Percentiles rank a stretch among this genome's conserved stretches.
These are phyloP conservation scores for Trogon melanurus DNA, from an alignment of 2,113 vertebrate species.

Conservation along the genomic window DNA sequence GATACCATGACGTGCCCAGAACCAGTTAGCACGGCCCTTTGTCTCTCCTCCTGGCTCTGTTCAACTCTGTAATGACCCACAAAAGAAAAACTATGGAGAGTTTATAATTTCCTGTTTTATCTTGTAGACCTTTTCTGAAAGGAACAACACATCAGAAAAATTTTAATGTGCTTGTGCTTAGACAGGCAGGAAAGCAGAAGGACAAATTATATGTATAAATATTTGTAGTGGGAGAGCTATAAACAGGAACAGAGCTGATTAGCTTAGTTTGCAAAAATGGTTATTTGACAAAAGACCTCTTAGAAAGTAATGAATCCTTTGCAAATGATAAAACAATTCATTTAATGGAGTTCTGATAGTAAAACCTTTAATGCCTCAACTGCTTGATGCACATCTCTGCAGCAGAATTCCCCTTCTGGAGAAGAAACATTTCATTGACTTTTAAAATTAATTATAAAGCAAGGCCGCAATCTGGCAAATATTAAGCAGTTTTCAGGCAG, in stretches of 20 bases:
- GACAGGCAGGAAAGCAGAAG: conserved; percentile 25
- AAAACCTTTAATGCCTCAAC: conserved; percentile 43
- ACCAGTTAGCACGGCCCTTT: not conserved
- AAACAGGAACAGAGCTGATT: conserved; percentile 44
- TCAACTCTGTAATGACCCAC: not conserved
- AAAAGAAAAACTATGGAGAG: not conserved
- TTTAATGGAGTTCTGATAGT: not conserved
- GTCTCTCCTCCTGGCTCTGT: not conserved
- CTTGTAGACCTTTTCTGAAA: not conserved
- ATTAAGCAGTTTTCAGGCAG: not conserved
- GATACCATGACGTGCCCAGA: rapidly evolving
- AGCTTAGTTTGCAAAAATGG: conserved; percentile 27
- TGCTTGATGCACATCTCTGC: not conserved
- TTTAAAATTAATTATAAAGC: conserved; percentile 12
- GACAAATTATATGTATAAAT: conserved; percentile 37
- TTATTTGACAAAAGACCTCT: conserved; percentile 57
- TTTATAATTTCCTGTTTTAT: not conserved
- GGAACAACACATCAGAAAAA: not conserved
- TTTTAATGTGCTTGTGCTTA: not conserved
- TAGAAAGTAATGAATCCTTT: conserved; percentile 51
- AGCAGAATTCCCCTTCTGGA: not conserved
- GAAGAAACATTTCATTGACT: not conserved
- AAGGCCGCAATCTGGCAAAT: not conserved
- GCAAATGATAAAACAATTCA: conserved; percentile 46
- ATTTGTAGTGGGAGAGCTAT: conserved; percentile 52